Percentiles rank a stretch among this genome's conserved stretches.
phyloP scores from a whole-genome alignment of 2,797 vertebrate genomes.

The Schizothorax lantsangensis region DNA sequence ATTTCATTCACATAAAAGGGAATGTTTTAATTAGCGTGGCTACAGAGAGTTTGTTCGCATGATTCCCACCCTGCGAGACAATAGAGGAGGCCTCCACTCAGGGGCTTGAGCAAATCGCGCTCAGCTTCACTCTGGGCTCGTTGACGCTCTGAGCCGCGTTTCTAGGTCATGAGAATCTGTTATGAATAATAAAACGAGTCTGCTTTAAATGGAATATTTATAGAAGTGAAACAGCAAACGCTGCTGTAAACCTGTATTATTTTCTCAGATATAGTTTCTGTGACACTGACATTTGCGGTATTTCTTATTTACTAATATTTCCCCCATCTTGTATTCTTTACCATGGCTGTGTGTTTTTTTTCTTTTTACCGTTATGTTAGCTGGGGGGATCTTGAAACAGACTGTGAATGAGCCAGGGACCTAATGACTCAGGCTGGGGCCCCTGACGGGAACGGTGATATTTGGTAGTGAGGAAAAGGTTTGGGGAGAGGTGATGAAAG shows the following conservation, averaged over 20 bases:
- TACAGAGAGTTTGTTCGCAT: conserved; percentile 48
- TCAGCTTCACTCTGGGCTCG: conserved; percentile 43
- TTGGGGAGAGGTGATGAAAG: conserved; percentile 62
- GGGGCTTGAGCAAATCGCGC: conserved; percentile 39
- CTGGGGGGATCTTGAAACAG: conserved; percentile 23
- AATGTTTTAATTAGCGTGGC: conserved; percentile 50
- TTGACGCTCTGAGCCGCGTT: conserved; percentile 54
- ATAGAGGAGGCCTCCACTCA: conserved; percentile 52
- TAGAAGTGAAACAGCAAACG: conserved; percentile 60
- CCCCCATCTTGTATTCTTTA: conserved; percentile 3
- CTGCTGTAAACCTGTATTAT: conserved; percentile 23
- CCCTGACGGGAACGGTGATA: conserved; percentile 51
- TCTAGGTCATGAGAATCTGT: conserved; percentile 76
- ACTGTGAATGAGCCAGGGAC: conserved; percentile 49
- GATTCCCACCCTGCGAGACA: conserved; percentile 61
- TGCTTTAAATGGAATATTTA: conserved; percentile 78
- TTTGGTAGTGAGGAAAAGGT: conserved; percentile 50
- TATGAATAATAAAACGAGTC: conserved; percentile 81
- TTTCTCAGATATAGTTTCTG: conserved; percentile 43
- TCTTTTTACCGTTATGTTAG: neutral
- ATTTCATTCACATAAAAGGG: conserved; percentile 6
- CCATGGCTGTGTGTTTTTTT: conserved; percentile 17
- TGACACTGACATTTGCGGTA: conserved; percentile 16
- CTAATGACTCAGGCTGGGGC: conserved; percentile 51
- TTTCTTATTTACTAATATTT: conserved; percentile 33